Base-by-base conservation (phyloP, 2,113 vertebrate species). In the Bubo scandiacus region DNA sequence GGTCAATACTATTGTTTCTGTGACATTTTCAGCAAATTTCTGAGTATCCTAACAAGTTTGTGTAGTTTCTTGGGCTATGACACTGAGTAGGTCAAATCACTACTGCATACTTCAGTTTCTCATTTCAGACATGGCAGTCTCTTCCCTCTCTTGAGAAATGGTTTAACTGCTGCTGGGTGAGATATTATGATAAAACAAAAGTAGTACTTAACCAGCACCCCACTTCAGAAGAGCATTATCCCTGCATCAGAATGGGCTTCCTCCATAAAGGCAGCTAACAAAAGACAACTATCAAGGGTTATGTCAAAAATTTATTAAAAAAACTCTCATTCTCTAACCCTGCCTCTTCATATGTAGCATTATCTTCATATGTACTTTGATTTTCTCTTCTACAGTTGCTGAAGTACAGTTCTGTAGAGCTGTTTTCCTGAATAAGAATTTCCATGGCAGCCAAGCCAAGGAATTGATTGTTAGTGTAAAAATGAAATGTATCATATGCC, bases 1-100 rank as follows among this genome's bases (percentile, higher is more conserved):
- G 6, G 12, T 63, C 0, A 0, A 9, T 72, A 36, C 2, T 40
- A 30, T 5, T 0, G 0, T 11, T 20, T 82, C 58, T 45, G 3
- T 88, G 38, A 8, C 20, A 6, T 91, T 91, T 67, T 62, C 10
- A 86, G 47, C 26, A 42, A 32, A 55, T 68, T 81, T 78, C 23
- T 78, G 40, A 66, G 8, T 15, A n/a, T 22, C 23, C 5, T 70
- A 32, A 14, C 22, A 83, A 52, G 6, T 3, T 73, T 77, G 7
- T 52, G 3, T 47, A 11, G 4, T 78, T 91, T 83, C 29, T 65
- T 52, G 34, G 11, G 52, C n/a, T 49, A 42, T 6, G 16, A 57
- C 15, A 38, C 8, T 2, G 20, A 36, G 15, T 11, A 73, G 13
- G 34, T 58, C 34, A 82, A 62, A 11, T 18, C 21, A 83, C 34